These are phyloP conservation scores for Vultur gryphus DNA, from an alignment of 2,797 vertebrate genomes.

Conservation along the genomic window DNA sequence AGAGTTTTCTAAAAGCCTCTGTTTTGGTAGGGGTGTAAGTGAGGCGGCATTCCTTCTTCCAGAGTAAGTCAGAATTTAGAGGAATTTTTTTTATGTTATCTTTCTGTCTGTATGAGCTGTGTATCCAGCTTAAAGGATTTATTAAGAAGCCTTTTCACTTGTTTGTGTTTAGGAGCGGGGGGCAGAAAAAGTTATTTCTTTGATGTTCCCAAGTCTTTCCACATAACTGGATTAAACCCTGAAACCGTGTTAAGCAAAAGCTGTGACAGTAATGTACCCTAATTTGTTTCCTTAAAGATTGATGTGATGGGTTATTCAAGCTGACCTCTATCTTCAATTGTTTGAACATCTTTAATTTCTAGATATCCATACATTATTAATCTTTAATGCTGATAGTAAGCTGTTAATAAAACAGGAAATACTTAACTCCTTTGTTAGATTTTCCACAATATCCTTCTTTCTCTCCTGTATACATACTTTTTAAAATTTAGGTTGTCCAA, in stretches of 20 bases:
- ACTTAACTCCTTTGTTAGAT: neutral
- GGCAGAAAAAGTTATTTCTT: neutral
- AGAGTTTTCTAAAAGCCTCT: neutral
- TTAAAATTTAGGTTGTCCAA: neutral
- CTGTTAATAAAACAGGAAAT: neutral
- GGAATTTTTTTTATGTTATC: neutral
- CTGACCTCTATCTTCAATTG: neutral
- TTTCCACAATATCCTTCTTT: neutral
- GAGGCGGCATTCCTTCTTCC: neutral
- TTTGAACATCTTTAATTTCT: neutral
- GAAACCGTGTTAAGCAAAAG: neutral
- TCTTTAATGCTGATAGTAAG: neutral
- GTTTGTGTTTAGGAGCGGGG: neutral
- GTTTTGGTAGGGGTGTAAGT: neutral
- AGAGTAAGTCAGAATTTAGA: neutral
- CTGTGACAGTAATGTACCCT: neutral
- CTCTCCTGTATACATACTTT: neutral
- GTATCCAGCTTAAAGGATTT: neutral
- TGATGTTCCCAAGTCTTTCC: neutral
- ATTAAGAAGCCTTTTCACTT: neutral
- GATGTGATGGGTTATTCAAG: neutral
- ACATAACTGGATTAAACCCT: constrained; percentile 1
- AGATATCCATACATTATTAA: neutral
- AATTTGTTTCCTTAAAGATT: neutral
- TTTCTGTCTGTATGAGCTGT: neutral